Evolutionary conservation across 2,888 invertebrate species (phyloP), one percentile per base, ranked within the genome.

Genomic region (Gasteruption jaculator): DNA sequence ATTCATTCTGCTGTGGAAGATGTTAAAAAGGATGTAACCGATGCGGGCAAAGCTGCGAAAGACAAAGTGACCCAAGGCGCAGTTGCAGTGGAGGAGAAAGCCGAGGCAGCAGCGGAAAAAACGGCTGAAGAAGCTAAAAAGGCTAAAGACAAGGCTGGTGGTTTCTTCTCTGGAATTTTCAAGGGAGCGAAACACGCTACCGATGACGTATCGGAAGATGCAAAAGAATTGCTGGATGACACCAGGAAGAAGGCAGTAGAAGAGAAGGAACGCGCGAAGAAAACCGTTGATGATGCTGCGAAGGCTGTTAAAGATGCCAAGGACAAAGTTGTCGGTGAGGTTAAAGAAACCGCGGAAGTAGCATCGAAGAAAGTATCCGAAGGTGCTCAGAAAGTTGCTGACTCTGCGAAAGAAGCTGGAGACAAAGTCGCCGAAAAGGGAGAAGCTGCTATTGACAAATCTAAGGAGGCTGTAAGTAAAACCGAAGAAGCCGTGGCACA

Each of bases 271-370:
- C 12, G 16, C 5, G 5, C 43, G 16, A 60, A 56, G 42, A 41
- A 33, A 12, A 27, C 37, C 8, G 30, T 21, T 2, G 16, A 19
- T 16, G 24, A 18, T 8, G n/a, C 24, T 2, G 12, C 32, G 21
- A 20, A 40, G 12, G 39, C 30, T 10, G 11, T 22, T 7, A 30
- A 35, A n/a, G 26, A 47, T 7, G 39, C 36, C 12, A 20, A 34
- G 55, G 72, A 73, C 4, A 75, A 76, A 73, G 75, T 73, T 56
- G 72, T 72, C 10, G 73, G 7, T 26, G 31, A 22, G n/a, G 14
- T 38, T n/a, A n/a, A n/a, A n/a, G 74, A 38, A 10, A 30, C 30
- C 8, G 11, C 22, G 5, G 24, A 35, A n/a, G 26, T 46, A 6
- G 39, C 36, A 12, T 18, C 34, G 55, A 72, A 73, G 4, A 75